These are phyloP conservation scores for Acholoe squamosa DNA, from an alignment of 2,888 invertebrate genomes.

Conservation along the genomic window DNA sequence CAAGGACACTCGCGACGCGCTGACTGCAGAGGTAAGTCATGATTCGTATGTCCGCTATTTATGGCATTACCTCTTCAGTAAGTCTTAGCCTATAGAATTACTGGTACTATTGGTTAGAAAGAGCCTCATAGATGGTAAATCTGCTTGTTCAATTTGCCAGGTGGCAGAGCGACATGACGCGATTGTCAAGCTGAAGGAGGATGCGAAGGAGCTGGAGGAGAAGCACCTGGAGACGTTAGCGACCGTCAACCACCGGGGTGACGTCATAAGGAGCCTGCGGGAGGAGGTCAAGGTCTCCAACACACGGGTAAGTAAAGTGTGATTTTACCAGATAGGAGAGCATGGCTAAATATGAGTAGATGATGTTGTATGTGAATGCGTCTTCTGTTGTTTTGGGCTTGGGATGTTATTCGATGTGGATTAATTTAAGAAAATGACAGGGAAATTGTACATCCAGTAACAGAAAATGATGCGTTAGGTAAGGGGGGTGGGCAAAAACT, in stretches of 20 bases:
- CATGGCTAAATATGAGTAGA: neutral
- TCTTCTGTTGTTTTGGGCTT: too few relatives aligned
- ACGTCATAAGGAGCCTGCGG: conserved; percentile 78
- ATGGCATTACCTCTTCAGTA: too few relatives aligned
- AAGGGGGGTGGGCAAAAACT: too few relatives aligned
- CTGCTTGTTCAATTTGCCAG: conserved; percentile 68
- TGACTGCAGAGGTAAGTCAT: conserved; percentile 80
- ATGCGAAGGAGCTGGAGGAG: conserved; percentile 78
- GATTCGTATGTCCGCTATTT: neutral
- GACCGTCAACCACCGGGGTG: conserved; percentile 78
- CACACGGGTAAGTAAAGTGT: conserved; percentile 70
- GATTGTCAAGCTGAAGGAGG: conserved; percentile 76
- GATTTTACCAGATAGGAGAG: neutral
- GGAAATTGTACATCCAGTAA: too few relatives aligned
- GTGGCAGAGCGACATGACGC: conserved; percentile 80
- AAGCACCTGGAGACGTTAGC: conserved; percentile 78
- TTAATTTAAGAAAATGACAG: too few relatives aligned
- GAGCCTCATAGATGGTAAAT: too few relatives aligned
- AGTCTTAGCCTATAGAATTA: too few relatives aligned
- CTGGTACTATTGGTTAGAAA: too few relatives aligned
- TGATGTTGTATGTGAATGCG: neutral
- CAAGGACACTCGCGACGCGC: conserved; percentile 81
- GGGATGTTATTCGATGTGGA: too few relatives aligned
- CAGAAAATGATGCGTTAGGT: too few relatives aligned
- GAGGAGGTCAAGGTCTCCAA: conserved; percentile 77